Evolutionary conservation across 2,113 vertebrate genomes (phyloP).

Genomic region (Podilymbus podiceps): DNA sequence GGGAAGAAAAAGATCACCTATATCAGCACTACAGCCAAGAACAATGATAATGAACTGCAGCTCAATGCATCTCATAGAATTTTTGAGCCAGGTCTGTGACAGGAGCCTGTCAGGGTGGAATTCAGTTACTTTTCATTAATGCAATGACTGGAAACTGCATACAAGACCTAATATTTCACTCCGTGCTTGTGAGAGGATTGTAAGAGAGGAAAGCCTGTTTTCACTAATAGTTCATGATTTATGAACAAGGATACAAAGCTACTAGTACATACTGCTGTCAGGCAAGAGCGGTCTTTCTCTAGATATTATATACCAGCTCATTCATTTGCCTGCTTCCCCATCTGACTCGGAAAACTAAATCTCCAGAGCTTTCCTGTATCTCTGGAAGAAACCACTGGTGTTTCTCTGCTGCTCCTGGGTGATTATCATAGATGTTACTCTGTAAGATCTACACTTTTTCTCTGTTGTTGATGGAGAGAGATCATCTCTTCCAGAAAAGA

Average conservation of each 20-base stretch:
- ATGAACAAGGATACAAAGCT: neutral
- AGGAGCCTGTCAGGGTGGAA: neutral
- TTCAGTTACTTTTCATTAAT: neutral
- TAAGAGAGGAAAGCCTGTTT: neutral
- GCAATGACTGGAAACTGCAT: neutral
- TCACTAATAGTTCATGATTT: slow-evolving; percentile 1
- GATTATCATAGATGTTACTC: neutral
- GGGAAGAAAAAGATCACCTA: neutral
- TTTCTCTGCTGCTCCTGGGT: neutral
- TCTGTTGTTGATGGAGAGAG: neutral
- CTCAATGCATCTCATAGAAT: neutral
- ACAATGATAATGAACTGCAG: neutral
- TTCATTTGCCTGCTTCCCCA: neutral
- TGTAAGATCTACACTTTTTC: neutral
- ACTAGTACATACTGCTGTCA: neutral
- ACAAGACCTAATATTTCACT: neutral
- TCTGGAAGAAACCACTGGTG: neutral
- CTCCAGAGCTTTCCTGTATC: neutral
- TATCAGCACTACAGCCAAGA: neutral
- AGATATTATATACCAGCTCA: neutral
- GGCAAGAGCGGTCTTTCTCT: neutral
- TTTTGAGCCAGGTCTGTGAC: neutral
- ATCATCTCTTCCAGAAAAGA: neutral
- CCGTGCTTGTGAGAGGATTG: neutral
- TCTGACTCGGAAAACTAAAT: neutral